These are phyloP conservation scores for Eulemur coronatus DNA, from an alignment of 2,797 vertebrate species.

Conservation along the genomic window DNA sequence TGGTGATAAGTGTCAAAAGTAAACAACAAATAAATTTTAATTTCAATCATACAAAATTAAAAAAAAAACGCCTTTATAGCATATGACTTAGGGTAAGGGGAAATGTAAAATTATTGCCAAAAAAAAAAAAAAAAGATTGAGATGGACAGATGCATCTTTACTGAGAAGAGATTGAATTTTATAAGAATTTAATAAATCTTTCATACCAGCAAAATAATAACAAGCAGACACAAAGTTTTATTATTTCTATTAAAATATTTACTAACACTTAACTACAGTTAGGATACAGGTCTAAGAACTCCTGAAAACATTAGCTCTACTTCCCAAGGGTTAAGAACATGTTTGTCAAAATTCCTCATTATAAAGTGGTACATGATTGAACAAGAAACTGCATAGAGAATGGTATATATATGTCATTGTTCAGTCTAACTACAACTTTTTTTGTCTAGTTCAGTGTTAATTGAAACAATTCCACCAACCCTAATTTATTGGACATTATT, in stretches of 20 bases:
- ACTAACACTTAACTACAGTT: not conserved
- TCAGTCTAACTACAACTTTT: not conserved
- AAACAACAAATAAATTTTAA: not conserved
- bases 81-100: not conserved
- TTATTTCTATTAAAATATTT: not conserved
- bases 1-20: not conserved
- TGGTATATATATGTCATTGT: not conserved
- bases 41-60: not conserved
- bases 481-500: not conserved
- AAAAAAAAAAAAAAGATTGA: not conserved
- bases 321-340: not conserved
- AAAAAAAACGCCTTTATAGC: not conserved
- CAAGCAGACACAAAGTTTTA: not conserved
- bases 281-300: not conserved
- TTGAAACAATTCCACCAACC: not conserved
- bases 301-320: not conserved
- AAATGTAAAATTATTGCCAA: not conserved
- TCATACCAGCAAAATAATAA: not conserved
- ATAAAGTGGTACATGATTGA: not conserved
- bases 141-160: not conserved
- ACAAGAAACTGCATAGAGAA: not conserved
- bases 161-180: not conserved
- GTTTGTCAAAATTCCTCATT: not conserved
- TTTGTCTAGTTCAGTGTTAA: not conserved
- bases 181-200: not conserved